Percentiles rank a stretch among this genome's conserved stretches.
Evolutionary conservation across 2,113 vertebrate genomes (phyloP).

Genomic region (Glaucidium brasilianum): DNA sequence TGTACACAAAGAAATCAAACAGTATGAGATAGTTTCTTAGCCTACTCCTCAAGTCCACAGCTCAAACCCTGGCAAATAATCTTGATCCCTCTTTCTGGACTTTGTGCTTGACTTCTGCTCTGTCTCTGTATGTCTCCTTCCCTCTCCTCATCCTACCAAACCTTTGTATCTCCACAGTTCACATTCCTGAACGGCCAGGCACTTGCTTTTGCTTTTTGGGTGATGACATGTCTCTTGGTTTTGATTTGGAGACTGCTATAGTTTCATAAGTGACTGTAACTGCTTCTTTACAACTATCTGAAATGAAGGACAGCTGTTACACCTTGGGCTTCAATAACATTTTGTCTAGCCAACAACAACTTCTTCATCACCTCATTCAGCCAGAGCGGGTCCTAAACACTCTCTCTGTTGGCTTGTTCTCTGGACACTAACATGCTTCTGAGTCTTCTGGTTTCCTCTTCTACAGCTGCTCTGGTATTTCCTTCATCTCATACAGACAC

Average conservation of each 20-base stretch:
- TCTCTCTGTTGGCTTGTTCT: background rate
- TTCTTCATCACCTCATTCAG: constrained; percentile 30
- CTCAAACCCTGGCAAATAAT: background rate
- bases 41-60: background rate
- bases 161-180: background rate
- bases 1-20: background rate
- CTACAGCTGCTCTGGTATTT: background rate
- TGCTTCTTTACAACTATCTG: background rate
- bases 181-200: background rate
- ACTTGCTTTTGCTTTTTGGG: background rate
- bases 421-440: background rate
- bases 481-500: background rate
- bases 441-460: constrained; percentile 3
- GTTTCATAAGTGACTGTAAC: constrained; percentile 29
- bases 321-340: background rate
- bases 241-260: constrained; percentile 53
- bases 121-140: background rate
- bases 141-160: background rate
- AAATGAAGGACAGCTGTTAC: constrained; percentile 45
- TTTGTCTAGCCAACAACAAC: constrained; percentile 30
- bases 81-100: background rate
- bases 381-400: background rate
- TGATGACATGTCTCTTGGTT: background rate
- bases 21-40: background rate
- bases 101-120: background rate